A percentile compares a stretch with the other conserved stretches of the same genome.
Evolutionary conservation across 2,113 vertebrate genomes (phyloP).

Genomic region (Cyrtonyx montezumae): DNA sequence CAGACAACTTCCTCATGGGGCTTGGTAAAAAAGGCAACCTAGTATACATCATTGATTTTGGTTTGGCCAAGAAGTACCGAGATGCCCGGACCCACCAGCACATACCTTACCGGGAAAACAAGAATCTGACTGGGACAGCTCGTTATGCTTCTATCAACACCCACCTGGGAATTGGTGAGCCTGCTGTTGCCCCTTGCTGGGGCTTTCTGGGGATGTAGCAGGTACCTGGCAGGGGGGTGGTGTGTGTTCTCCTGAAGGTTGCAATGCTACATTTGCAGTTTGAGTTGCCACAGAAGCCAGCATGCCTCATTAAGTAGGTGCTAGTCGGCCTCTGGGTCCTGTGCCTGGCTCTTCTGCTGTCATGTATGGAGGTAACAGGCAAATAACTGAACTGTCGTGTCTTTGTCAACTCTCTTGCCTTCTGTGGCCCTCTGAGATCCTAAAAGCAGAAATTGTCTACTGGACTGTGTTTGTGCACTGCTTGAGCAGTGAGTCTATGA

Average conservation of each 20-base stretch:
- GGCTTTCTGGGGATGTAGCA: not conserved
- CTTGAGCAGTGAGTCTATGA: not conserved
- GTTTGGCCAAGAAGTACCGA: slow-evolving; percentile 96
- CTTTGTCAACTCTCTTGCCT: not conserved
- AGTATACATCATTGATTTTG: slow-evolving; percentile 98
- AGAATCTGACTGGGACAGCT: slow-evolving; percentile 96
- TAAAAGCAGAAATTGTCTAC: not conserved
- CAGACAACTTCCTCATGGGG: slow-evolving; percentile 97
- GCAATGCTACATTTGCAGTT: not conserved
- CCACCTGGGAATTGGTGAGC: slow-evolving; percentile 94
- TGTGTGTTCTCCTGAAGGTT: not conserved
- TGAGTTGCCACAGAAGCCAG: not conserved
- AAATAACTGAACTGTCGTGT: accelerated
- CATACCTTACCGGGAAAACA: slow-evolving; percentile 98
- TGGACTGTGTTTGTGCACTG: not conserved
- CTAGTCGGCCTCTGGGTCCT: not conserved
- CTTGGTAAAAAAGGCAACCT: slow-evolving; percentile 97
- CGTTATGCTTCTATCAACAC: slow-evolving; percentile 98
- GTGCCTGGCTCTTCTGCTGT: not conserved
- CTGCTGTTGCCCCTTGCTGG: not conserved
- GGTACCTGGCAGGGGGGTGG: not conserved
- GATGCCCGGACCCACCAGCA: slow-evolving; percentile 97
- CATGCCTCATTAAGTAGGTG: not conserved
- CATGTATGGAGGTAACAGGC: not conserved
- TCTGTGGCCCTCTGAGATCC: not conserved